Evolutionary conservation across 2,797 vertebrate genomes (phyloP), one percentile per base, ranked within the genome.

Genomic region (Thaleichthys pacificus): DNA sequence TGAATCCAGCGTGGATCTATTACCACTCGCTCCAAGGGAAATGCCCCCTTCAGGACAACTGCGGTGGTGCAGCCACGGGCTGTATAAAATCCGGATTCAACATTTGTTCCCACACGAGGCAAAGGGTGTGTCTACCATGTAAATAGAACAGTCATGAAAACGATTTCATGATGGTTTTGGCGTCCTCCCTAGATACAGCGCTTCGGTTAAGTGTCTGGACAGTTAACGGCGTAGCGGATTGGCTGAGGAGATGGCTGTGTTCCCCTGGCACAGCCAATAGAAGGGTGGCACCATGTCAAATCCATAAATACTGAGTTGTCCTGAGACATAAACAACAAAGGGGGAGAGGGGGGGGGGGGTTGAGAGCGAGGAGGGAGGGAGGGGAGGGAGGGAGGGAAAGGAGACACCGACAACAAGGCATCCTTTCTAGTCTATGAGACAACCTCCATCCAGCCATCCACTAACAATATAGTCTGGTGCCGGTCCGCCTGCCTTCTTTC

Each of bases 361-460:
- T 32, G 28, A 21, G 67, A 58, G 51, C 21, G 67, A 32, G 71
- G 32, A 79, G 42, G 32, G 32, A 35, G 32, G 7, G 32, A 42
- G 8, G 9, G 38, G 14, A 11, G 2, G 38, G 1, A 6, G 35
- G 35, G 74, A 67, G 79, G 80, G 58, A 7, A 28, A 42, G 57
- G 11, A 17, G 35, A 61, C 30, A 86, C 71, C 69, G 86, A 82
- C 82, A 76, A 58, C 73, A 82, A 83, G 81, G 70, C 81, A 85
- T 88, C 81, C 74, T 85, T 90, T 86, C 86, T 76, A 81, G 77
- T 85, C 73, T 77, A 82, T 72, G 73, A 90, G 86, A 89, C 87
- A 81, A 81, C 79, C 68, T 81, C 79, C 73, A 70, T 82, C 75
- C 68, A 76, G 73, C 81, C 84, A 87, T 91, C 85, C 84, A 89